phyloP scores from a whole-genome alignment of 2,113 vertebrate genomes.

The Craseonycteris thonglongyai region DNA sequence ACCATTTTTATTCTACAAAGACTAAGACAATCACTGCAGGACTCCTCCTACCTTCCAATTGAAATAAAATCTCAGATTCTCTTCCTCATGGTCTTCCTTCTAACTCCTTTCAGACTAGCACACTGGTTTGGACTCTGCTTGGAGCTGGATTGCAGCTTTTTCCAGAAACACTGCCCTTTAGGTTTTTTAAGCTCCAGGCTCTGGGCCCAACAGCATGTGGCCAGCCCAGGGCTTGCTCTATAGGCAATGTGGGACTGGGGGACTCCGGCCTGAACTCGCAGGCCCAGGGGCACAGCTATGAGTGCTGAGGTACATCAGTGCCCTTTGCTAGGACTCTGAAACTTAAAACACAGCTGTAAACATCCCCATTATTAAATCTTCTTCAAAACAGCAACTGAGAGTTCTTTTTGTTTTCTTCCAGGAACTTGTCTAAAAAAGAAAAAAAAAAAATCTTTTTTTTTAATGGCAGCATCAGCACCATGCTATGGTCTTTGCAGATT shows the following conservation, averaged over 20 bases:
- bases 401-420: background rate
- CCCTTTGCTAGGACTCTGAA: background rate
- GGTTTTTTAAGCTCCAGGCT: background rate
- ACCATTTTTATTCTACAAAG: background rate
- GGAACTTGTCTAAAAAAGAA: background rate
- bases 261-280: background rate
- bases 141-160: background rate
- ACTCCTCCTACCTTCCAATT: background rate
- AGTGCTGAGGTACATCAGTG: background rate
- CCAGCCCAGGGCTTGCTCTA: background rate
- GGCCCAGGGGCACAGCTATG: background rate
- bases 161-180: background rate
- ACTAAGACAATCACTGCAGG: background rate
- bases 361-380: background rate
- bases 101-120: background rate
- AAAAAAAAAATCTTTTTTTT: too few relatives aligned
- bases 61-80: background rate
- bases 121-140: background rate
- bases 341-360: background rate
- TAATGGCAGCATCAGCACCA: background rate
- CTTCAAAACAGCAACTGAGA: background rate
- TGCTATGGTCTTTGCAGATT: background rate
- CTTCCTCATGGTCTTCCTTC: background rate
- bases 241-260: background rate
- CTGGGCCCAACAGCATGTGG: background rate